These are phyloP conservation scores for Scaeva pyrastri DNA, from an alignment of 2,888 invertebrate genomes.

Conservation along the genomic window DNA sequence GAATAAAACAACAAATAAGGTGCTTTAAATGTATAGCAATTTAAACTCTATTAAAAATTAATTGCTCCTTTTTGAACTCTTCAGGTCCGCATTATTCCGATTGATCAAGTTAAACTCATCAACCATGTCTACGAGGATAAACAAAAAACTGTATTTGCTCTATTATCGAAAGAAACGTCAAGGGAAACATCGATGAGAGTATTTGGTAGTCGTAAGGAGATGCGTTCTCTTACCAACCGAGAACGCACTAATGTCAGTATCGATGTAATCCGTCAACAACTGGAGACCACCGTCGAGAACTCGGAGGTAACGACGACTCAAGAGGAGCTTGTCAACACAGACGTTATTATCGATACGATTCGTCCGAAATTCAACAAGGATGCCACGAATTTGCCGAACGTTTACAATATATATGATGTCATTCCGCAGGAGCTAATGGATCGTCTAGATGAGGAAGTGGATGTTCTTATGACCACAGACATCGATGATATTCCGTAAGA, in stretches of 20 bases:
- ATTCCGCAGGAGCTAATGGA: slow-evolving; percentile 79
- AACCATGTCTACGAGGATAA: slow-evolving; percentile 80
- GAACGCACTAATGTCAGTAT: slow-evolving; percentile 81
- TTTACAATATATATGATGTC: slow-evolving; percentile 80
- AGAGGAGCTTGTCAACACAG: slow-evolving; percentile 73
- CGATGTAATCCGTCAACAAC: slow-evolving; percentile 80
- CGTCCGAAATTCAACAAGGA: slow-evolving; percentile 80
- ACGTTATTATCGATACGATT: slow-evolving; percentile 77
- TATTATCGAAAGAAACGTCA: slow-evolving; percentile 77
- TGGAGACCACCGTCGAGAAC: slow-evolving; percentile 79
- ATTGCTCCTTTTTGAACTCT: background rate
- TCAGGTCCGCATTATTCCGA: slow-evolving; percentile 79
- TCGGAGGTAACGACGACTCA: slow-evolving; percentile 60
- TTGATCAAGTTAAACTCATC: slow-evolving; percentile 79
- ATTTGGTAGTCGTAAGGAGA: slow-evolving; percentile 81
- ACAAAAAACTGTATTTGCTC: slow-evolving; percentile 53
- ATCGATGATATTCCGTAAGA: slow-evolving; percentile 81
- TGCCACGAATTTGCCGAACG: slow-evolving; percentile 78
- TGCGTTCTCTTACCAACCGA: slow-evolving; percentile 78
- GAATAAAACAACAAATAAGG: slow-evolving; percentile 81
- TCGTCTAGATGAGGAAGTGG: slow-evolving; percentile 81
- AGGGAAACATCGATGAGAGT: slow-evolving; percentile 79
- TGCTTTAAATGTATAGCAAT: slow-evolving; percentile 38
- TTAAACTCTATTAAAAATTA: background rate
- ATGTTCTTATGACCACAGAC: slow-evolving; percentile 78